phyloP scores from a whole-genome alignment of 2,888 invertebrate genomes.

The Acrocera orbiculus region DNA sequence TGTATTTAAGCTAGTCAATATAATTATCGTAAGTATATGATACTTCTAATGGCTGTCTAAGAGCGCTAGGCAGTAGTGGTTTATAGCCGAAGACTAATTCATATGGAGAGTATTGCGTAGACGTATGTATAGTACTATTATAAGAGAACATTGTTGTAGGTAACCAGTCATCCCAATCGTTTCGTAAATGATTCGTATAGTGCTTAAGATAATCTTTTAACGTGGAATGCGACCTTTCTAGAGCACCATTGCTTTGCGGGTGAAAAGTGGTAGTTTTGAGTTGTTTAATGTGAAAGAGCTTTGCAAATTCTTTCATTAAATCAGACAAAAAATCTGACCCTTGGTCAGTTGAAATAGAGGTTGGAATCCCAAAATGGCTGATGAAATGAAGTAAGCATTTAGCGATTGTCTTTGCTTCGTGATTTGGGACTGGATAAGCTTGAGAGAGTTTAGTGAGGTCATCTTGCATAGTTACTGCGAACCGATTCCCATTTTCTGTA shows the following conservation, averaged over 20 bases:
- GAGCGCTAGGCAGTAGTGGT: conserved; percentile 4
- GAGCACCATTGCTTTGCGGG: conserved; percentile 11
- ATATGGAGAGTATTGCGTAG: conserved; percentile 6
- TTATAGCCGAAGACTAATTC: conserved; percentile 8
- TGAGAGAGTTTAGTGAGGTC: conserved; percentile 21
- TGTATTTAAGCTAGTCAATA: conserved; percentile 7
- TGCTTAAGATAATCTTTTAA: conserved; percentile 20
- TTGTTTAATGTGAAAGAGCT: conserved; percentile 18
- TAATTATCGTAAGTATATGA: conserved; percentile 8
- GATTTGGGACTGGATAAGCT: conserved; percentile 18
- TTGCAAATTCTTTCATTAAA: conserved; percentile 16
- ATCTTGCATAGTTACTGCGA: conserved; percentile 19
- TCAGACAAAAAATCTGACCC: conserved; percentile 13
- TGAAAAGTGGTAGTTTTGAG: conserved; percentile 18
- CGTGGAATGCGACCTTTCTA: conserved; percentile 20
- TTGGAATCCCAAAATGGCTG: conserved; percentile 3
- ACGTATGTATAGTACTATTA: too few relatives aligned
- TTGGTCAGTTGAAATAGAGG: conserved; percentile 6
- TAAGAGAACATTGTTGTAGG: conserved; percentile 4
- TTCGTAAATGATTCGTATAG: conserved; percentile 10
- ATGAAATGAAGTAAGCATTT: conserved; percentile 4
- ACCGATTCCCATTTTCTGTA: conserved; percentile 10
- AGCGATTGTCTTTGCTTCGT: conserved; percentile 19
- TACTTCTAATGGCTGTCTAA: conserved; percentile 4
- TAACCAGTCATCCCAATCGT: conserved; percentile 2